Base-by-base conservation (phyloP, 2,888 invertebrate genomes). In the Drosophila conformis region DNA sequence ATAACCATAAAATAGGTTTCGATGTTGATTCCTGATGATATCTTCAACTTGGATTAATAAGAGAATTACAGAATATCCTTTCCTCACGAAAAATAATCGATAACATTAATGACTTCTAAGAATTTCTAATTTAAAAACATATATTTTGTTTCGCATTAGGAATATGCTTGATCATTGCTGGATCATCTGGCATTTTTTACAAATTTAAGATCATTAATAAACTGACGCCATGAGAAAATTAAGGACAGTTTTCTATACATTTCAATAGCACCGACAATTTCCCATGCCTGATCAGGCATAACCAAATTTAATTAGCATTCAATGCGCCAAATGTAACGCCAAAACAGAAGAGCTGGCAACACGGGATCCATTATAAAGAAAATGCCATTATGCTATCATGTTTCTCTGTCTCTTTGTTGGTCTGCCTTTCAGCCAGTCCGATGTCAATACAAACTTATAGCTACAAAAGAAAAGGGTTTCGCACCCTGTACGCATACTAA, bases 221-320 rank as follows among this genome's bases (percentile, higher is more conserved):
- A 13, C 27, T 52, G 51, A 15, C 29, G 36, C 10, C 27, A 21
- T 36, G 27, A 46, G 27, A 40, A 49, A 69, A 69, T 68, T 46
- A 65, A 54, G 60, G 49, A 69, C 40, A 69, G 31, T 67, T 56
- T 46, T 42, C 33, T 33, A 46, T 59, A 51, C 57, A 36, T 46
- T 65, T 27, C 57, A 54, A 52, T n/a, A 31, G 49, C 11, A 49
- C 25, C 60, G 65, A 69, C 60, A 76, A 74, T 73, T 85, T 85
- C 85, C 78, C 85, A 89, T 72, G 89, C 87, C 69, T 87, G 85
- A 68, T 53, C 66, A 76, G 52, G 85, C 87, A 87, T 85, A 87
- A 76, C 63, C 56, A 54, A 63, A 61, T 35, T 70, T 40, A 54
- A 73, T 71, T 58, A 46, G 40, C 48, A 68, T 54, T 52, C 59